These are phyloP conservation scores for Bubo scandiacus DNA, from an alignment of 2,113 vertebrate genomes.

Conservation along the genomic window DNA sequence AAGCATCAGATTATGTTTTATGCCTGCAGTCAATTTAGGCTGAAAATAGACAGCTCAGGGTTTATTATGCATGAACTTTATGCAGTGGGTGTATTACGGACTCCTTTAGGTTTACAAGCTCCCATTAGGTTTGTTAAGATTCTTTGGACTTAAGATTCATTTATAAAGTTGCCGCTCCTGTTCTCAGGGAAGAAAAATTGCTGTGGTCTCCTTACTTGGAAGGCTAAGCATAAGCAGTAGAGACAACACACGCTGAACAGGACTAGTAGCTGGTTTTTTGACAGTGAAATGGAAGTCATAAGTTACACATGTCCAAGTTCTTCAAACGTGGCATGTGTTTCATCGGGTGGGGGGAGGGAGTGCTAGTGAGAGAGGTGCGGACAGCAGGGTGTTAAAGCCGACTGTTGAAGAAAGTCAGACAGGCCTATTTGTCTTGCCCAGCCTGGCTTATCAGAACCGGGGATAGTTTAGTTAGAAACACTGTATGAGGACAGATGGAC, in stretches of 20 bases:
- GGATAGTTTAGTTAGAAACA: not conserved
- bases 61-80: not conserved
- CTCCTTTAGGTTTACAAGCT: not conserved
- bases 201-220: not conserved
- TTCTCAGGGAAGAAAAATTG: not conserved
- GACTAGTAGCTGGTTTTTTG: not conserved
- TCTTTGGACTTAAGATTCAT: not conserved
- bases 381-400: not conserved
- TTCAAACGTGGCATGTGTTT: not conserved
- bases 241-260: not conserved
- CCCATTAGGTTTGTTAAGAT: not conserved
- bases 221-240: not conserved
- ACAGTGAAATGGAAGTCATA: not conserved
- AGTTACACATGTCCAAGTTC: accelerated
- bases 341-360: not conserved
- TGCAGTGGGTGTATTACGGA: not conserved
- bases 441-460: not conserved
- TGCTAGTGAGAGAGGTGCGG: not conserved
- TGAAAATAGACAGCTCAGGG: not conserved
- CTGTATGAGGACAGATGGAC: not conserved
- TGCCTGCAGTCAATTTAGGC: not conserved
- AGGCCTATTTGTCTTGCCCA: not conserved
- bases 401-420: not conserved
- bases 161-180: not conserved
- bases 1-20: not conserved